Evolutionary conservation across 2,888 invertebrate genomes (phyloP).

Genomic region (Iphiclides podalirius): DNA sequence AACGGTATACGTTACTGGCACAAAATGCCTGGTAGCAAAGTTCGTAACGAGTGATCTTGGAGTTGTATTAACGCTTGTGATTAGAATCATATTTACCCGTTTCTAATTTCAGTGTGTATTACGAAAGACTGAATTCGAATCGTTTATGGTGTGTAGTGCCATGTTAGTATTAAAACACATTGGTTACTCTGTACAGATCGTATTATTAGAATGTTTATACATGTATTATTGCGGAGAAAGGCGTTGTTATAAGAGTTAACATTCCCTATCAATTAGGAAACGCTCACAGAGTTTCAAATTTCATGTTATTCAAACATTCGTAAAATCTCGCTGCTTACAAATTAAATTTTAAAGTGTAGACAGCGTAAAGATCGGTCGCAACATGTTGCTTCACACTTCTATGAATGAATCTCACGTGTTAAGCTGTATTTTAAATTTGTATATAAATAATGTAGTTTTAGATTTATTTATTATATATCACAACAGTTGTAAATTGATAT

Average conservation of each 20-base stretch:
- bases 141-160: constrained; percentile 73
- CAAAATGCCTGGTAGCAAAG: constrained; percentile 21
- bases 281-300: neutral
- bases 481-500: constrained; percentile 47
- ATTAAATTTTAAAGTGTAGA: constrained; percentile 16
- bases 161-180: constrained; percentile 67
- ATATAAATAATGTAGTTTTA: constrained; percentile 52
- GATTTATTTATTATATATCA: constrained; percentile 58
- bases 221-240: constrained; percentile 2
- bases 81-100: constrained; percentile 34
- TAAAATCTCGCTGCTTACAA: constrained; percentile 9
- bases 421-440: constrained; percentile 53
- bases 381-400: constrained; percentile 44
- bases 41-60: constrained; percentile 20
- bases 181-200: constrained; percentile 46
- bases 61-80: constrained; percentile 25
- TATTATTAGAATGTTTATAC: constrained; percentile 50
- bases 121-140: constrained; percentile 71
- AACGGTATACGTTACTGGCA: constrained; percentile 26
- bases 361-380: constrained; percentile 40
- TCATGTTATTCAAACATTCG: constrained; percentile 13
- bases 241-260: neutral
- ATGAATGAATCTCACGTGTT: constrained; percentile 67
- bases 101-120: constrained; percentile 41
- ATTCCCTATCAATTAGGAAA: constrained; percentile 2